Percentiles rank a stretch among this genome's conserved stretches.
Evolutionary conservation across 2,113 vertebrate species (phyloP).

Genomic region (Leptocoma aspasia): DNA sequence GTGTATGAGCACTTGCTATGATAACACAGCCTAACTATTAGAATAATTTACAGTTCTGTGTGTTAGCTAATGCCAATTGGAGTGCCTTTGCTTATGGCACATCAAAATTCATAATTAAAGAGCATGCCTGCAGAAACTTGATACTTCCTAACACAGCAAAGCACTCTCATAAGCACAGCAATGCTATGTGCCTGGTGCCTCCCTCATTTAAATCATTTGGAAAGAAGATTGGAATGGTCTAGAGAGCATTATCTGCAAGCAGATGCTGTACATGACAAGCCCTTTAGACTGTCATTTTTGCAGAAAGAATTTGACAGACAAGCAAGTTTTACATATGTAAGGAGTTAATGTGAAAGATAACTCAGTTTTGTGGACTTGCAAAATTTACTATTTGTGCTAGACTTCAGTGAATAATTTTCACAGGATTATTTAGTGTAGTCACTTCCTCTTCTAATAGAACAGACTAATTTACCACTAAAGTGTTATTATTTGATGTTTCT

Average conservation of each 20-base stretch:
- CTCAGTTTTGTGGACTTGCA: background rate
- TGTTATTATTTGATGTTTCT: background rate
- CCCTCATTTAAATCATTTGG: background rate
- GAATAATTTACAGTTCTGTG: background rate
- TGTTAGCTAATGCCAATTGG: background rate
- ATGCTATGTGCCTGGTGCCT: background rate
- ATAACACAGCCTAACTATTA: background rate
- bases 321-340: background rate
- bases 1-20: background rate
- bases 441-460: background rate
- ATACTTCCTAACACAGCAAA: background rate
- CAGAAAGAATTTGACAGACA: background rate
- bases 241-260: background rate
- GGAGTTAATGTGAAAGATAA: background rate
- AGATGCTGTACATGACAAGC: background rate
- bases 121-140: background rate
- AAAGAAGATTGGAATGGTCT: background rate
- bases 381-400: background rate
- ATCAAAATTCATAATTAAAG: background rate
- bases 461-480: background rate
- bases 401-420: background rate
- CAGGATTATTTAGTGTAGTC: background rate
- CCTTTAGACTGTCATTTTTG: background rate
- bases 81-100: background rate
- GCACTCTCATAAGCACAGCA: background rate